A percentile compares a stretch with the other conserved stretches of the same genome.
Evolutionary conservation across 2,797 vertebrate species (phyloP).

Genomic region (Paedocypris micromegethes): DNA sequence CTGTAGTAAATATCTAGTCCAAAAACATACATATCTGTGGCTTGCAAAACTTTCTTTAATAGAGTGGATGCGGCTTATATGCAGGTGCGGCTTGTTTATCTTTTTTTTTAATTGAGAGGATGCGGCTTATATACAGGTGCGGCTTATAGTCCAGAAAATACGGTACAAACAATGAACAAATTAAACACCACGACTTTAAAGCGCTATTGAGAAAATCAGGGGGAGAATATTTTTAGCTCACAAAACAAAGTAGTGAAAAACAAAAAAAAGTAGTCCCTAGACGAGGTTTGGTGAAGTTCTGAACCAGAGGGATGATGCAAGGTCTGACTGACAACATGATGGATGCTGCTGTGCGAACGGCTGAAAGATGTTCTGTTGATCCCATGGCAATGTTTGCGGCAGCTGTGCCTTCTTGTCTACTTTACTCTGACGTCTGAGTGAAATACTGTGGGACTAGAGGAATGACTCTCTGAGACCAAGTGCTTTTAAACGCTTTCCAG

Average conservation of each 20-base stretch:
- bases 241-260: neutral
- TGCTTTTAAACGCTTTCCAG: conserved; percentile 15
- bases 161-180: too few species aligned
- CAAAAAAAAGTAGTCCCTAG: neutral
- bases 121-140: too few species aligned
- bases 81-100: too few species aligned
- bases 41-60: too few species aligned
- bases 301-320: conserved; percentile 50
- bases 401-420: conserved; percentile 42
- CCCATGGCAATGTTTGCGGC: conserved; percentile 38
- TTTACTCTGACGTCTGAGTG: conserved; percentile 46
- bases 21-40: too few species aligned
- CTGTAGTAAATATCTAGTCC: too few species aligned
- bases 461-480: conserved; percentile 34
- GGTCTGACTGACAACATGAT: conserved; percentile 58
- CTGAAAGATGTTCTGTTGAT: conserved; percentile 57
- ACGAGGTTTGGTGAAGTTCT: conserved; percentile 14
- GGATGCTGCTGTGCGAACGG: conserved; percentile 54
- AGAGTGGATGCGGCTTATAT: too few species aligned
- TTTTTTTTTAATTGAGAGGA: too few species aligned
- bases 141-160: too few species aligned
- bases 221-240: neutral
- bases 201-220: too few species aligned
- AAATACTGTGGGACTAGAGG: conserved; percentile 41
- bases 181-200: too few species aligned